Conservation (phyloP, 2,888 invertebrate genomes). For the Sminthurinus aureus region DNA sequence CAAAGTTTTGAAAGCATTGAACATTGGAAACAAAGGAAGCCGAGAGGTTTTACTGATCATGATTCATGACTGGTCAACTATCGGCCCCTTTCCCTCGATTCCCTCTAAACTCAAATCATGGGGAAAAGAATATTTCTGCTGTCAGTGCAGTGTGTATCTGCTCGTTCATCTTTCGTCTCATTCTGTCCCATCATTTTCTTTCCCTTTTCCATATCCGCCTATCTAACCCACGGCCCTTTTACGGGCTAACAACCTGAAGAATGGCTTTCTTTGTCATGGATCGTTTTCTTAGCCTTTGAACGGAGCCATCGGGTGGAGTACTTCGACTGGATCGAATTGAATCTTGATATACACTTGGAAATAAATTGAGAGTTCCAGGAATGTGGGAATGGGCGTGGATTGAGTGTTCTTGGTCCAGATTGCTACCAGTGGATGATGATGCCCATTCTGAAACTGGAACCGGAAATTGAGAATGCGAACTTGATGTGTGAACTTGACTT, state of each 20-base stretch:
- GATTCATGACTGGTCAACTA: too few relatives aligned
- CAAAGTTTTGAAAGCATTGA: too few relatives aligned
- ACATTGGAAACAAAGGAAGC: too few relatives aligned
- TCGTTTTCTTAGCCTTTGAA: constrained; percentile 33
- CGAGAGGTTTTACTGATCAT: too few relatives aligned
- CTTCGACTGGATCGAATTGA: constrained; percentile 18
- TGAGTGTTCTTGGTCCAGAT: background rate
- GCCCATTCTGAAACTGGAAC: background rate
- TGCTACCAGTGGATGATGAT: background rate
- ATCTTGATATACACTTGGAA: background rate
- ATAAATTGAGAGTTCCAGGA: background rate
- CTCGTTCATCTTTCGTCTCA: too few relatives aligned
- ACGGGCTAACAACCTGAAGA: constrained; percentile 16
- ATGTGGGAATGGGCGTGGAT: background rate
- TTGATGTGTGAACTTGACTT: background rate
- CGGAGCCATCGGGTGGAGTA: constrained; percentile 10
- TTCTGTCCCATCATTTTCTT: too few relatives aligned
- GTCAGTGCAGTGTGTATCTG: too few relatives aligned
- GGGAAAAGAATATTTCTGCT: too few relatives aligned
- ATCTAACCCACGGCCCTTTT: too few relatives aligned
- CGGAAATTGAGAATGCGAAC: background rate
- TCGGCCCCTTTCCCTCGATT: too few relatives aligned
- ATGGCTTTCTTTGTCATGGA: constrained; percentile 50
- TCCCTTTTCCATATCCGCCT: too few relatives aligned
- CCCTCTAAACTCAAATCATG: too few relatives aligned